Base-by-base conservation (phyloP, 2,797 vertebrate genomes). In the Champsocephalus gunnari region DNA sequence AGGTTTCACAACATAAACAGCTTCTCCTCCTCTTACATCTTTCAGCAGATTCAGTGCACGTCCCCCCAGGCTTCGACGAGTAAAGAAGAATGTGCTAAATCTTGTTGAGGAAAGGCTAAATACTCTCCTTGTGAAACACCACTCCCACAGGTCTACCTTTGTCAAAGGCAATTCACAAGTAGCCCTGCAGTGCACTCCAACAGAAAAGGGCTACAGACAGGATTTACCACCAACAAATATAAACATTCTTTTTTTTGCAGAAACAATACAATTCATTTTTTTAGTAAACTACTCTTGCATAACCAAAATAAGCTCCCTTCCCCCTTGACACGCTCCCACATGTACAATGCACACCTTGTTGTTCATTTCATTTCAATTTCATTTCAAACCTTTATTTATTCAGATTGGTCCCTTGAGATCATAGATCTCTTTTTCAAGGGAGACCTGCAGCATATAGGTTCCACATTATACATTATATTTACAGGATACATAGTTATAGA, bases 51-150 rank as follows among this genome's bases (percentile, higher is more conserved):
- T 79, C 82, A 81, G 77, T 62, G 71, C 80, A 82, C 57, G 78
- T 87, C 83, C 71, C 86, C 80, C 80, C 58, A 53, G 87, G 88
- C 85, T 89, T 64, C 24, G 59, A 81, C 77, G 44, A 77, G 64
- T 65, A 70, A 38, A 54, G 64, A 91, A 89, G 88, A 87, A 92
- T 91, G 91, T 88, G 88, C 83, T 82, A 84, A 87, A 87, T 88
- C 85, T 88, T 66, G 68, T 38, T 77, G 80, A 81, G 86, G 79
- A 91, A 87, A 87, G 75, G 54, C 74, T 82, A 88, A 89, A 87
- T 84, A 83, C 86, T 89, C 77, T 88, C 51, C 86, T 89, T 82
- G 81, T 81, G 85, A 77, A 87, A 84, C 85, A 87, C 83, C 87
- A 84, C 86, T 89, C 88, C 86, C 77, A 87, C 76, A 86, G 59